Evolutionary conservation across 2,113 vertebrate genomes (phyloP), one percentile per base, ranked within the genome.

Genomic region (Cryptotis parvus): DNA sequence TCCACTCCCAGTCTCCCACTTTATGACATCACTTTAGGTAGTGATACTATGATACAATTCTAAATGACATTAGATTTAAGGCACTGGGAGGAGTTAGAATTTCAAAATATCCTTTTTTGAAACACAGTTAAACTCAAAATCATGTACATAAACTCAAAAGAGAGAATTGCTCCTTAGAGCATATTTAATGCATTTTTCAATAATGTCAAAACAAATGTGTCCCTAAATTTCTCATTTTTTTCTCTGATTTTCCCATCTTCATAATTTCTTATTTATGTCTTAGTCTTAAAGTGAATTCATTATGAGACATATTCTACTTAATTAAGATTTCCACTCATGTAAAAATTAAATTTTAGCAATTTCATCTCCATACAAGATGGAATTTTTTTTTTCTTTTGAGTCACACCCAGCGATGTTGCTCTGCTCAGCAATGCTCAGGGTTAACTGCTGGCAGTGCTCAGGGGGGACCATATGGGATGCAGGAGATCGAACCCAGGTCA

Each of bases 281-380:
- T 7, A n/a, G 43, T 84, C 73, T 76, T 75, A 43, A 82, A 45
- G 35, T 49, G 89, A 68, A 84, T 74, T 73, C 73, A 63, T 63
- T 9, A 11, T 26, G 35, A 61, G 61, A 22, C 11, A 39, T 65
- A 84, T 37, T 86, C 63, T 76, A 72, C 12, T 72, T 88, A 26
- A 74, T 74, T 93, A 52, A 61, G 58, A 91, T 72, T 81, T 86
- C 77, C 20, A 39, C 89, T 95, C n/a, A 35, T 37, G 29, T 61
- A 63, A 92, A 63, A 92, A 39, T 77, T 91, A 49, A 84, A 55
- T 7, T 79, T 90, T 80, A 43, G 22, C 37, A 52, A 33, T 80
- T 63, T 91, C 45, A 61, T 22, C 2, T 72, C 76, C 91, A 33
- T 61, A 85, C 66, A 92, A 91, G 61, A 75, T 12, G 37, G 31